A percentile compares a stretch with the other conserved stretches of the same genome.
Conservation (phyloP, 2,888 invertebrate genomes). For the Plemyria rubiginata region DNA sequence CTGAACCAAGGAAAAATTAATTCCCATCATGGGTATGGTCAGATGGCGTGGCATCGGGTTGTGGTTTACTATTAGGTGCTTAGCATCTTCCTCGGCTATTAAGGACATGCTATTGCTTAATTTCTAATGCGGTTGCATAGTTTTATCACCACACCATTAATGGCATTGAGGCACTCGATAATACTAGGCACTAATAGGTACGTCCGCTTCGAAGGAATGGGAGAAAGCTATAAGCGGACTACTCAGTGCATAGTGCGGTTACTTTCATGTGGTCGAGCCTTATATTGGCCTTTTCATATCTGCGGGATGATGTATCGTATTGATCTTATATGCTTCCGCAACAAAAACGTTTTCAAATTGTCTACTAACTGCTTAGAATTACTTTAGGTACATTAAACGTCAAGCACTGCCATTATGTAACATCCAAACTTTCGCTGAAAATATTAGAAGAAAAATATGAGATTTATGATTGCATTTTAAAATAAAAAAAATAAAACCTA, state of each 20-base stretch:
- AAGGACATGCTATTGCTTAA: slow-evolving; percentile 40
- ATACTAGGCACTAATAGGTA: slow-evolving; percentile 39
- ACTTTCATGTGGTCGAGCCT: slow-evolving; percentile 67
- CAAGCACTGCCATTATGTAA: not conserved
- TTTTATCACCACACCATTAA: slow-evolving; percentile 40
- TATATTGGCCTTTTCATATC: slow-evolving; percentile 53
- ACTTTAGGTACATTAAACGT: not conserved
- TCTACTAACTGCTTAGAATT: not conserved
- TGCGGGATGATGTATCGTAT: slow-evolving; percentile 33
- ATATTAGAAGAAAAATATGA: too few species aligned
- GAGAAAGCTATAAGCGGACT: slow-evolving; percentile 65
- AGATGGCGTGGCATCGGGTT: not conserved
- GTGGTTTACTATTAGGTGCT: not conserved
- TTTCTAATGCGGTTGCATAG: slow-evolving; percentile 48
- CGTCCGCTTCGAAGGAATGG: slow-evolving; percentile 49
- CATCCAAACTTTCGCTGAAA: not conserved
- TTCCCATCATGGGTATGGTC: not conserved
- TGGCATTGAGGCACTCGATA: slow-evolving; percentile 40
- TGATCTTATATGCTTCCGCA: slow-evolving; percentile 16
- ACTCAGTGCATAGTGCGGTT: slow-evolving; percentile 59
- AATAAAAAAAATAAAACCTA: too few species aligned
- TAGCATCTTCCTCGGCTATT: not conserved
- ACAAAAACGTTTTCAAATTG: not conserved
- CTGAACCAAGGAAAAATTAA: too few species aligned
- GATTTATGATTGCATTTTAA: not conserved